Conservation (phyloP, 2,797 vertebrate species). For the Sternarchorhynchus goeldii region DNA sequence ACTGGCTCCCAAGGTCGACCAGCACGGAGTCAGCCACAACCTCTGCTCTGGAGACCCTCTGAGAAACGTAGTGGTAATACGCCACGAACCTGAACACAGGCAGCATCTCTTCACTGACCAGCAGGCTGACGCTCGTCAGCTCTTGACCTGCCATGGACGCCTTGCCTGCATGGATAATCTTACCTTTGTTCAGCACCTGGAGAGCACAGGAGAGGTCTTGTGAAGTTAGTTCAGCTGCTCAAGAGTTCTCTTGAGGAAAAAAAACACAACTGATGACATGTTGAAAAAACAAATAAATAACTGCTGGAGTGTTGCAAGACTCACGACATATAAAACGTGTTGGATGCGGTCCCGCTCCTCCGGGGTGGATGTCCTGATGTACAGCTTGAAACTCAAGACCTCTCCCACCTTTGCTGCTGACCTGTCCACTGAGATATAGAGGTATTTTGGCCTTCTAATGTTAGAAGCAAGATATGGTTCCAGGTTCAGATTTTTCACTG, state of each 20-base stretch:
- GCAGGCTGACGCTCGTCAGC: slow-evolving; percentile 56
- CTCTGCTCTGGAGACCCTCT: slow-evolving; percentile 55
- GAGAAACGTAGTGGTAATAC: slow-evolving; percentile 67
- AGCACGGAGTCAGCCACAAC: slow-evolving; percentile 79
- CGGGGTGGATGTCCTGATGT: slow-evolving; percentile 7
- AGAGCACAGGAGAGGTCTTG: background rate
- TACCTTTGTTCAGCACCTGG: slow-evolving; percentile 76
- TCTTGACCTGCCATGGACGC: slow-evolving; percentile 47
- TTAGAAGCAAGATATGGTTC: slow-evolving; percentile 9
- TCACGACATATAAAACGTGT: slow-evolving; percentile 70
- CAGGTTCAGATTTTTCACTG: slow-evolving; percentile 50
- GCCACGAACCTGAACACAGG: slow-evolving; percentile 78
- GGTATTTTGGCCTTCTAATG: slow-evolving; percentile 35
- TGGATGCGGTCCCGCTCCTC: slow-evolving; percentile 20
- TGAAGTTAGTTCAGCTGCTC: background rate
- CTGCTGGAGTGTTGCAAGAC: slow-evolving; percentile 28
- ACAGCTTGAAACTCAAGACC: slow-evolving; percentile 50
- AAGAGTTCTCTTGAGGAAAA: background rate
- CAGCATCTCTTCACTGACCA: slow-evolving; percentile 72
- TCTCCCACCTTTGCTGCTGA: slow-evolving; percentile 56
- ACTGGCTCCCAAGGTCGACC: slow-evolving; percentile 75
- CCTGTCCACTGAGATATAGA: slow-evolving; percentile 61
- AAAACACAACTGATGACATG: background rate
- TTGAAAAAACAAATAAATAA: background rate
- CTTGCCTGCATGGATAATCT: slow-evolving; percentile 57